Conservation (phyloP, 2,888 invertebrate species). For the Tipula confusa region DNA sequence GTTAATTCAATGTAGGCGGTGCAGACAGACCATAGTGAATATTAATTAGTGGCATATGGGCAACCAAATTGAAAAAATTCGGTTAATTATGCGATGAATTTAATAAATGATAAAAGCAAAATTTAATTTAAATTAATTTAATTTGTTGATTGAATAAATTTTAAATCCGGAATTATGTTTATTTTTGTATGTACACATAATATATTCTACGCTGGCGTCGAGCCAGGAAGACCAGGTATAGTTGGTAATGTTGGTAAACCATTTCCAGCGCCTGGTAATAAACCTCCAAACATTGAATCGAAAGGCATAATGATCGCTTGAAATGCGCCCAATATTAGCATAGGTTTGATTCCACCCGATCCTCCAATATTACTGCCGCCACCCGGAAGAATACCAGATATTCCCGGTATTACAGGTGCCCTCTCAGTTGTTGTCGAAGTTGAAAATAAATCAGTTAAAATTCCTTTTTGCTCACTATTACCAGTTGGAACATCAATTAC, state of each 20-base stretch:
- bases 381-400: neutral
- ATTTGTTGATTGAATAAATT: neutral
- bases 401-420: neutral
- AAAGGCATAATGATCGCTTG: neutral
- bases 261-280: neutral
- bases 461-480: neutral
- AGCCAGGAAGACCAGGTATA: neutral
- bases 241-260: neutral
- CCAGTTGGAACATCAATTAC: neutral
- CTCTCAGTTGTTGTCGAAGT: neutral
- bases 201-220: neutral
- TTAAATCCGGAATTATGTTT: slow-evolving; percentile 8
- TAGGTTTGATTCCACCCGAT: neutral
- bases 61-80: neutral
- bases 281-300: neutral
- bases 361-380: neutral
- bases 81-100: neutral
- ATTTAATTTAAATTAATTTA: slow-evolving; percentile 8
- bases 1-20: neutral
- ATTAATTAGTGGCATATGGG: neutral
- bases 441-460: neutral
- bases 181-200: neutral
- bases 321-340: slow-evolving; percentile 21
- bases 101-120: neutral
- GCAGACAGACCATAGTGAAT: neutral